These are phyloP conservation scores for Zeus faber DNA, from an alignment of 2,113 vertebrate species.

Conservation along the genomic window DNA sequence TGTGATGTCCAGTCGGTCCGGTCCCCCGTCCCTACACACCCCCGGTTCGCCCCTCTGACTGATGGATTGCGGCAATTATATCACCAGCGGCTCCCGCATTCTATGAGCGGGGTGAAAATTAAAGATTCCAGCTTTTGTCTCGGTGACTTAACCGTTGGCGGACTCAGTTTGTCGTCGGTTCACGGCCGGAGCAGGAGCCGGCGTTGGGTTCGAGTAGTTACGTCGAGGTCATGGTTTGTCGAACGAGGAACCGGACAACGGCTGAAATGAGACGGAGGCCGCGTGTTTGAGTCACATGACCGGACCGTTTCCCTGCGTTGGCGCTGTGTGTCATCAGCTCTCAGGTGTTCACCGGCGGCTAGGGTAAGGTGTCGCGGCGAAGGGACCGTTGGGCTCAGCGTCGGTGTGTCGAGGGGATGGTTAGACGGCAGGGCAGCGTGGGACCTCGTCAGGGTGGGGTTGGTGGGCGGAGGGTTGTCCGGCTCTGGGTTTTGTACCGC, in stretches of 20 bases:
- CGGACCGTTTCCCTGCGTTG: neutral
- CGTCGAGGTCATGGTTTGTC: too few relatives aligned
- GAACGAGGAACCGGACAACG: too few relatives aligned
- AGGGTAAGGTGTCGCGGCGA: constrained; percentile 23
- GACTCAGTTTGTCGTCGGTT: constrained; percentile 37
- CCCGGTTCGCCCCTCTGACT: constrained; percentile 50
- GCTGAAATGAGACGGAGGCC: neutral
- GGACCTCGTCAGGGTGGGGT: constrained; percentile 52
- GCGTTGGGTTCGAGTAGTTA: too few relatives aligned
- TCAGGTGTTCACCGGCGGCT: constrained; percentile 20
- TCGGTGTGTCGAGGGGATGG: constrained; percentile 51
- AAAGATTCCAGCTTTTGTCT: constrained; percentile 64
- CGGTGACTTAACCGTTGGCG: constrained; percentile 71
- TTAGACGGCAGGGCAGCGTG: constrained; percentile 31
- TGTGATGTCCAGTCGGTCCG: constrained; percentile 53
- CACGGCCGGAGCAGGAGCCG: neutral
- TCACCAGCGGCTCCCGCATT: constrained; percentile 71
- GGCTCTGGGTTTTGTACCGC: too few relatives aligned
- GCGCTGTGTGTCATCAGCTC: constrained; percentile 31
- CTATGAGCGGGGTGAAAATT: constrained; percentile 76
- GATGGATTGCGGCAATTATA: constrained; percentile 74
- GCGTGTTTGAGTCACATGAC: neutral
- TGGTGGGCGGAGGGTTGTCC: too few relatives aligned
- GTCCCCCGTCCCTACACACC: constrained; percentile 13
- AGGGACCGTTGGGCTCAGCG: constrained; percentile 15